phyloP scores from a whole-genome alignment of 2,797 vertebrate species.

The Serranus cabrilla region DNA sequence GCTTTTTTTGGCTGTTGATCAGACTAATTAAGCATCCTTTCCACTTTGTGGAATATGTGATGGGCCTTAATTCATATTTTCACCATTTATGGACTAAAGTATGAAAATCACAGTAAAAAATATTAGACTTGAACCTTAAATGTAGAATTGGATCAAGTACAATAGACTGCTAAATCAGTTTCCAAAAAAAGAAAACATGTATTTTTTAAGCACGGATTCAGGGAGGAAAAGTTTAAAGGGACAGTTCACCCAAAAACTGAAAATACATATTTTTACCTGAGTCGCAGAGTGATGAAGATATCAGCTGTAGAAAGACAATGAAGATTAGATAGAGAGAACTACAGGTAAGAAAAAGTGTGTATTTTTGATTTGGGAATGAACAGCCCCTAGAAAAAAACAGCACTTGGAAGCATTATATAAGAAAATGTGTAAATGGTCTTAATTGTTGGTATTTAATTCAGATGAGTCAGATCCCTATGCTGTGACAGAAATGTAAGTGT shows the following conservation, averaged over 20 bases:
- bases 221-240: no score
- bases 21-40: conserved; percentile 18
- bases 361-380: no score
- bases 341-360: not conserved
- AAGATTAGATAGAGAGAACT: no score
- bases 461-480: conserved; percentile 10
- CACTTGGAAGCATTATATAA: not conserved
- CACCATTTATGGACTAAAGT: not conserved
- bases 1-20: conserved; percentile 31
- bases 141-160: not conserved
- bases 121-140: not conserved
- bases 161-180: no score
- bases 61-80: not conserved
- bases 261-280: no score
- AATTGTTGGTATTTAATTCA: conserved; percentile 27
- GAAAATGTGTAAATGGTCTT: conserved; percentile 41
- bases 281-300: no score
- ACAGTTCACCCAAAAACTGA: no score
- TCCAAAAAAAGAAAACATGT: no score
- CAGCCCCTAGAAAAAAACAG: conserved; percentile 2
- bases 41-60: not conserved
- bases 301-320: no score
- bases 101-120: not conserved
- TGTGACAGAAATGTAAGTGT: conserved; percentile 9
- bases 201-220: no score